phyloP scores from a whole-genome alignment of 1,140 invertebrate genomes.

The Micrasema longulum region DNA sequence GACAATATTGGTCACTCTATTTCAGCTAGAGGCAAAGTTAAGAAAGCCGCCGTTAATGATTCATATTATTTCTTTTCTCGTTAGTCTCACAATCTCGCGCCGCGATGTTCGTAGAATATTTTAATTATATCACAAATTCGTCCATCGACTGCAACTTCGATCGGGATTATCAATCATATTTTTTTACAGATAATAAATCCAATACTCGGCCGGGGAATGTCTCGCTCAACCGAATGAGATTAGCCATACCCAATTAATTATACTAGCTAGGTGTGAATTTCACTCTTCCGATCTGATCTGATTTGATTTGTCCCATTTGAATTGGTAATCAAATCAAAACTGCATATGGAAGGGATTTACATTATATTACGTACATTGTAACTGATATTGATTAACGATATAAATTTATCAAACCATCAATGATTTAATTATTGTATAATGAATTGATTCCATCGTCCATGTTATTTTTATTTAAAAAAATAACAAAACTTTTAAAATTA shows the following conservation, averaged over 20 bases:
- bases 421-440: too few relatives aligned
- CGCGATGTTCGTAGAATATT: constrained; percentile 37
- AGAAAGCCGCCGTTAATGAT: constrained; percentile 34
- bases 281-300: neutral
- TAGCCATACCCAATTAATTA: constrained; percentile 11
- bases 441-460: too few relatives aligned
- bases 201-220: constrained; percentile 16
- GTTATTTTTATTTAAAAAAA: too few relatives aligned
- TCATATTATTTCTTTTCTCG: constrained; percentile 37
- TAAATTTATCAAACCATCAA: too few relatives aligned
- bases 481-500: too few relatives aligned
- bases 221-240: constrained; percentile 7
- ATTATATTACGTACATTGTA: too few relatives aligned
- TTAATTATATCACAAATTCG: constrained; percentile 43
- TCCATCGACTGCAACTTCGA: constrained; percentile 7
- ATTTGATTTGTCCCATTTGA: constrained; percentile 30
- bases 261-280: neutral
- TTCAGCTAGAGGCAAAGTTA: constrained; percentile 16
- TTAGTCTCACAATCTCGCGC: constrained; percentile 23
- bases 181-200: constrained; percentile 22
- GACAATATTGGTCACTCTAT: constrained; percentile 6
- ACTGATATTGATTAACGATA: too few relatives aligned
- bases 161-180: constrained; percentile 40
- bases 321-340: neutral
- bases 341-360: neutral